Conservation (phyloP, 1,140 invertebrate species). For the Hyles euphorbiae region DNA sequence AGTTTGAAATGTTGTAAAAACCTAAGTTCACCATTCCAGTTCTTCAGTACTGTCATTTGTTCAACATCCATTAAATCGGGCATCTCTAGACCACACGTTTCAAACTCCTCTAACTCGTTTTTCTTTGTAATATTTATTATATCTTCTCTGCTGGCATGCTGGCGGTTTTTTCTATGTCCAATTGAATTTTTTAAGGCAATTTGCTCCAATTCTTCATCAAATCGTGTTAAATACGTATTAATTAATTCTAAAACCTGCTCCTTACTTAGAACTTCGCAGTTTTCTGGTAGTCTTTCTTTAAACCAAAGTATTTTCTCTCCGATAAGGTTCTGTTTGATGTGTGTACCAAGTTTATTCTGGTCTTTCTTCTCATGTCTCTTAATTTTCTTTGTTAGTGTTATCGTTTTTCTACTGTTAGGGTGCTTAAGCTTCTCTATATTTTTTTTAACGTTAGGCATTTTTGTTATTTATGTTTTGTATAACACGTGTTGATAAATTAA, state of each 20-base stretch:
- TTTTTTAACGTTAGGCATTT: slow-evolving; percentile 60
- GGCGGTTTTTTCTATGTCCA: slow-evolving; percentile 81
- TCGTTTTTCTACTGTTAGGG: slow-evolving; percentile 86
- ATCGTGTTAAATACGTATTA: slow-evolving; percentile 76
- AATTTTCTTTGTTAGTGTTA: slow-evolving; percentile 80
- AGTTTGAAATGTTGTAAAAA: slow-evolving; percentile 82
- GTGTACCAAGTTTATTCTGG: slow-evolving; percentile 78
- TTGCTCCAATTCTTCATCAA: slow-evolving; percentile 86
- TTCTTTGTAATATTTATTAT: slow-evolving; percentile 83
- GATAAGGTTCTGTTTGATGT: slow-evolving; percentile 82
- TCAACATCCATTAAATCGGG: slow-evolving; percentile 78
- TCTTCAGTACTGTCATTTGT: slow-evolving; percentile 77
- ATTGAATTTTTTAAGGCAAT: slow-evolving; percentile 85
- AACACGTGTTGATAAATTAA: too few relatives aligned
- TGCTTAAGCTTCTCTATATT: slow-evolving; percentile 80
- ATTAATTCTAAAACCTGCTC: slow-evolving; percentile 78
- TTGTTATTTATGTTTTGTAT: neutral
- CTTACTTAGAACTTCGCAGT: slow-evolving; percentile 73
- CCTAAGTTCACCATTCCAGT: slow-evolving; percentile 81
- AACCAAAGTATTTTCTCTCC: slow-evolving; percentile 86
- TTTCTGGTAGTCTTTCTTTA: slow-evolving; percentile 76
- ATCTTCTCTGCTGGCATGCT: slow-evolving; percentile 85
- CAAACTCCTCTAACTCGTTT: slow-evolving; percentile 81
- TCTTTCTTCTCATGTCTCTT: slow-evolving; percentile 79
- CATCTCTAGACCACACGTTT: slow-evolving; percentile 84